Evolutionary conservation across 2,888 invertebrate genomes (phyloP), one percentile per base, ranked within the genome.

Genomic region (Lucinisca nassula): DNA sequence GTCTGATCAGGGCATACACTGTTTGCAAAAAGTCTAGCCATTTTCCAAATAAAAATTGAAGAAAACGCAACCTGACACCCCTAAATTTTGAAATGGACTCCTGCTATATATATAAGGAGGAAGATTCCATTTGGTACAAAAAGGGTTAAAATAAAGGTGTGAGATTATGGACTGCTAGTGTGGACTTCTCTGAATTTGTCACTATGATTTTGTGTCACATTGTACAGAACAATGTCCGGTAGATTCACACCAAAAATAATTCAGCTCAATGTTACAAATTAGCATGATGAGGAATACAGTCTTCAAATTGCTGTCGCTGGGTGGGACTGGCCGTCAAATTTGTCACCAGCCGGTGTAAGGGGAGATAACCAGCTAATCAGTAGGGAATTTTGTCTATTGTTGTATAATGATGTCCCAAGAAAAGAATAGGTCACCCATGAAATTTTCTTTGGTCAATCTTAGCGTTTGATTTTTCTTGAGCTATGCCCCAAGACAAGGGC

Each of bases 401-500:
- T 74, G 40, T 74, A 74, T 40, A 40, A 74, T 74, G 74, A 74
- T 74, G 74, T 17, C 14, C 24, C 21, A 14, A 74, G 40, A 74
- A 74, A 24, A 40, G 74, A 74, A 45, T 74, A 40, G 38, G 24
- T 45, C 40, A 74, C 27, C 74, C 40, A 27, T 74, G 40, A 74
- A 74, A 74, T 74, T 74, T 45, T 27, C 45, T 45, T 40, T 45
- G 45, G 40, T 74, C 45, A 74, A 45, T 10, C 14, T 1, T 40
- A 74, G 40, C 45, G 45, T 61, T 61, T 27, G 30, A 61, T 61
- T 24, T 24, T 24, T 61, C 3, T 61, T n/a, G n/a, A n/a, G n/a
- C n/a, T n/a, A n/a, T n/a, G n/a, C n/a, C n/a, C n/a, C n/a, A n/a
- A n/a, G n/a, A n/a, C n/a, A n/a, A n/a, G n/a, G n/a, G n/a, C n/a